Base-by-base conservation (phyloP, 2,113 vertebrate species). In the Hirundichthys speculiger region DNA sequence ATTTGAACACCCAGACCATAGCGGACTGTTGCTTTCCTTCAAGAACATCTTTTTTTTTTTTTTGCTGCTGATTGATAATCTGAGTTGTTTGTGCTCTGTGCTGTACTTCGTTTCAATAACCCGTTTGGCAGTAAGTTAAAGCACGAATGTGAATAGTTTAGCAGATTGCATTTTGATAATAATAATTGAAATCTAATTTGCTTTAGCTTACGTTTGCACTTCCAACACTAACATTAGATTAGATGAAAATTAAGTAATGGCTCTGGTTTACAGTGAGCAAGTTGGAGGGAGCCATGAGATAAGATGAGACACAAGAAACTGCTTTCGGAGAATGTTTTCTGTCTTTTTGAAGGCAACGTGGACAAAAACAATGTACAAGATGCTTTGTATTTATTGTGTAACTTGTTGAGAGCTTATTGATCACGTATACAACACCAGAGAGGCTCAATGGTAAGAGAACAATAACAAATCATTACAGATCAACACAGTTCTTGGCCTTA, bases 321-420 rank as follows among this genome's bases (percentile, higher is more conserved):
- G 2, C 11, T 27, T 43, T 18, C 19, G 42, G 54, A 50, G 14
- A 30, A 57, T 3, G 1, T 38, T 58, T 41, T 45, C 2, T 61
- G 54, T 72, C 47, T 18, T 51, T 57, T 53, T 16, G 1, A 58
- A 24, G 12, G 38, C 49, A 59, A 45, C 45, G 16, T 13, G 50
- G 38, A 73, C 20, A 69, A 21, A 64, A 64, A 19, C 30, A 45
- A 48, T 12, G 3, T 15, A 46, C 52, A 69, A 60, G 30, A 75
- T 86, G 74, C 73, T 68, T 70, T 38, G 81, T 74, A 81, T 90
- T 90, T 90, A 88, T 88, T 88, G 63, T 81, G 64, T 79, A 86
- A 61, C 54, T 85, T 71, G 60, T 75, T 15, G 51, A 80, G 77
- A 86, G 62, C 62, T 77, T 77, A 75, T 82, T 48, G 55, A 85